Evolutionary conservation across 2,888 invertebrate genomes (phyloP), one percentile per base, ranked within the genome.

Genomic region (Argyresthia albistria): DNA sequence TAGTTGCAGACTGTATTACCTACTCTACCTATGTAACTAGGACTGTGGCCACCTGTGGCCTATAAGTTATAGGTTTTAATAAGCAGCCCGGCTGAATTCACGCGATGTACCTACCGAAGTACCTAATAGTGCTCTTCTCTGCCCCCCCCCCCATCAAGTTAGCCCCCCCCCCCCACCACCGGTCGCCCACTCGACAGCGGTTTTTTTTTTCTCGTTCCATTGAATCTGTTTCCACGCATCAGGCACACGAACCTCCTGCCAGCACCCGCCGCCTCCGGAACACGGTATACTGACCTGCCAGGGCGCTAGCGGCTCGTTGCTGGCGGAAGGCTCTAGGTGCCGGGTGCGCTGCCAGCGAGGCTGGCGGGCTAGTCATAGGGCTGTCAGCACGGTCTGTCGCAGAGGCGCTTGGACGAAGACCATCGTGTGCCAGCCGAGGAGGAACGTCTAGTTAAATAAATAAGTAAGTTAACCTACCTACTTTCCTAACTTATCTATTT

Each of bases 311-410:
- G 57, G 59, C 1, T 53, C 58, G 35, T 70, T 73, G 0, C 60
- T 86, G 1, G 60, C 60, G 2, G 84, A 87, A 59, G 84, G 84
- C 4, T 66, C 86, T 0, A 73, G 66, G 11, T 87, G 87, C 55
- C 73, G 78, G 8, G 63, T 82, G 1, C 67, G 68, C 6, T 87
- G 87, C 57, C 65, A 66, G 0, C 64, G 60, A 9, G 81, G 78
- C 9, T 82, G 72, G 70, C 70, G 66, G 10, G 66, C 70, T 57
- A 59, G 57, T 43, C 59, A 65, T 1, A 69, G 73, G 8, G 58
- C 65, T 3, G 57, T 8, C 11, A 12, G 69, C 3, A 60, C 79
- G 1, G 61, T 76, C 1, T 87, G 86, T 55, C 73, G 78, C 1
- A 69, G 70, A 10, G 84, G 84, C 0, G 48, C 52, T 36, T 87